Percentiles rank a stretch among this genome's conserved stretches.
These are phyloP conservation scores for Antitype chi DNA, from an alignment of 2,888 invertebrate species.

Conservation along the genomic window DNA sequence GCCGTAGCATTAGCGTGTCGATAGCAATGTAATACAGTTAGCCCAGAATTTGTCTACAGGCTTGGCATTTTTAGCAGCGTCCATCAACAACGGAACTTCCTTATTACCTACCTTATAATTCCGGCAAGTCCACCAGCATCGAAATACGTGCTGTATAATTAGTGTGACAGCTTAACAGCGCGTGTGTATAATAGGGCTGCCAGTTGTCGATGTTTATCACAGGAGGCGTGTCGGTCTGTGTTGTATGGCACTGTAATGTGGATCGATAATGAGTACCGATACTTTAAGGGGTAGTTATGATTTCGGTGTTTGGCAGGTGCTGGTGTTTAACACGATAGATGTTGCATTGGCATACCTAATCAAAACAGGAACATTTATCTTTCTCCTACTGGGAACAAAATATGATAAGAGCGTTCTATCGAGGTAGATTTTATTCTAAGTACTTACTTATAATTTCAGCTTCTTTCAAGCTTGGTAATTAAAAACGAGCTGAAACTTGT, in stretches of 20 bases:
- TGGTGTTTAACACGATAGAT: not conserved
- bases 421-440: not conserved
- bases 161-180: conserved; percentile 43
- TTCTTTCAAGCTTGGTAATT: not conserved
- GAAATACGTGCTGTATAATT: conserved; percentile 47
- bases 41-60: no score
- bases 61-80: no score
- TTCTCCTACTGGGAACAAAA: not conserved
- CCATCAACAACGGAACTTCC: conserved; percentile 1
- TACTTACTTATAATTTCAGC: not conserved
- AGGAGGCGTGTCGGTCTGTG: conserved; percentile 53
- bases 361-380: not conserved
- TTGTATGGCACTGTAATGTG: conserved; percentile 48
- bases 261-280: conserved; percentile 27
- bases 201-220: conserved; percentile 58
- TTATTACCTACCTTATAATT: not conserved
- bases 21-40: no score
- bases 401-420: not conserved
- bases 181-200: conserved; percentile 61
- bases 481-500: no score
- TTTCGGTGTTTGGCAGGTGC: conserved; percentile 3
- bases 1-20: no score
- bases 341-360: no score
- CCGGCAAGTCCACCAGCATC: not conserved
- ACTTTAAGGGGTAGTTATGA: conserved; percentile 12